Evolutionary conservation across 2,888 invertebrate genomes (phyloP).

Genomic region (Dastarcus helophoroides): DNA sequence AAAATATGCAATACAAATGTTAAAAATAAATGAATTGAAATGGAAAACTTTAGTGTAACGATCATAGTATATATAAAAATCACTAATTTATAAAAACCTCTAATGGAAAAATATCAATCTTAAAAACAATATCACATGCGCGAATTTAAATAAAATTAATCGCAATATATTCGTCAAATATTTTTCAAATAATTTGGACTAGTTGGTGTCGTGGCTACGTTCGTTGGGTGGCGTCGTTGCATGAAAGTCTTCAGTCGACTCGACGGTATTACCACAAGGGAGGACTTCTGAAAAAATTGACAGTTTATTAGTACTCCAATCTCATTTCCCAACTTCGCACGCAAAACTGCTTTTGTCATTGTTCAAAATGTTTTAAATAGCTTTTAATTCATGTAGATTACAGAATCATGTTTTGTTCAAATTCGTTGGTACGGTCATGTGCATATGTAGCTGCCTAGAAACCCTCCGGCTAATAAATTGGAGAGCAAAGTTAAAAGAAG

Average conservation of each 20-base stretch:
- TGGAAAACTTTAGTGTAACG: neutral
- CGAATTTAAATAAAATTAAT: constrained; percentile 9
- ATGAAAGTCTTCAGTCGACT: constrained; percentile 34
- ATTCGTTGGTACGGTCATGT: too few species aligned
- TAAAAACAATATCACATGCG: constrained; percentile 13
- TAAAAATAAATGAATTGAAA: constrained; percentile 2
- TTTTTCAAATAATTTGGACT: constrained; percentile 21
- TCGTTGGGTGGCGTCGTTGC: constrained; percentile 33
- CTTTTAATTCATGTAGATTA: too few species aligned
- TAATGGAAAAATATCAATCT: too few species aligned
- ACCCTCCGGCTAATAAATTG: too few species aligned
- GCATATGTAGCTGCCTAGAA: too few species aligned
- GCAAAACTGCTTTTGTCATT: too few species aligned
- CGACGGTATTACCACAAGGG: constrained; percentile 27
- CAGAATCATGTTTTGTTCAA: too few species aligned
- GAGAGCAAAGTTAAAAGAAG: too few species aligned
- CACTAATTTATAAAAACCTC: neutral
- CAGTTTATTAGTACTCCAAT: too few species aligned
- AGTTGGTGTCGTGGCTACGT: constrained; percentile 26
- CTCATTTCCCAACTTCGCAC: too few species aligned
- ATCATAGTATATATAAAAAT: neutral
- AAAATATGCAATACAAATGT: too few species aligned
- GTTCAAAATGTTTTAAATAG: too few species aligned
- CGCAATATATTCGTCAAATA: constrained; percentile 3
- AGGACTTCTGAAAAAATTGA: constrained; percentile 7